Evolutionary conservation across 92 coral and sea anemone species (phyloP).

Genomic region (Epizoanthus scotinus): DNA sequence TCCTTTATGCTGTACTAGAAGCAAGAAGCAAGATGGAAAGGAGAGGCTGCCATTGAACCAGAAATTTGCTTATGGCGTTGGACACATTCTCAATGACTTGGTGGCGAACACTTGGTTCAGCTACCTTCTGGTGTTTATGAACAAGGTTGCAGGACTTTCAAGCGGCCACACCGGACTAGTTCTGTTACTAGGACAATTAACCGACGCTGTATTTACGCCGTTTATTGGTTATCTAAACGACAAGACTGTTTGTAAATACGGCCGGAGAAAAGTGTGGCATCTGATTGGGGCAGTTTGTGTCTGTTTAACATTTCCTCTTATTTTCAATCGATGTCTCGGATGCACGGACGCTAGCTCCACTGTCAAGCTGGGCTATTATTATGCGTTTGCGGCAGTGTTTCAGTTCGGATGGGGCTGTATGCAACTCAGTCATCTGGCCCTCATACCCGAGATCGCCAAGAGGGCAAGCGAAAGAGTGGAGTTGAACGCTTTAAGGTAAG

Average conservation of each 20-base stretch:
- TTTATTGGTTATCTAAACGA: conserved; percentile 79
- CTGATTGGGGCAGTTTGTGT: conserved; percentile 67
- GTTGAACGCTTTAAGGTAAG: conserved; percentile 82
- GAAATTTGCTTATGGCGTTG: conserved; percentile 75
- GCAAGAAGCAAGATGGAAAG: conserved; percentile 18
- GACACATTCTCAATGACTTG: conserved; percentile 85
- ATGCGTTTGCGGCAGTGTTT: conserved; percentile 76
- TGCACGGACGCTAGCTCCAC: conserved; percentile 51
- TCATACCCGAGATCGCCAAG: conserved; percentile 80
- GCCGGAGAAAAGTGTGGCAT: conserved; percentile 88
- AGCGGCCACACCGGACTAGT: conserved; percentile 84
- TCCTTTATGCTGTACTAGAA: conserved; percentile 17
- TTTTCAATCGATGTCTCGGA: conserved; percentile 69
- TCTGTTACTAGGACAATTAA: conserved; percentile 74
- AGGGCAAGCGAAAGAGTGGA: conserved; percentile 75
- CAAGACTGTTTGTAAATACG: conserved; percentile 85
- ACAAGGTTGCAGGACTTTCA: conserved; percentile 79
- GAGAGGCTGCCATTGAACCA: conserved; percentile 59
- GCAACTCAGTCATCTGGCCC: conserved; percentile 80
- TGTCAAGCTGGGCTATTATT: conserved; percentile 71
- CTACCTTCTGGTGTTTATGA: conserved; percentile 73
- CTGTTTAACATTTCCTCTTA: conserved; percentile 62
- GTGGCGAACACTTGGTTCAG: conserved; percentile 88
- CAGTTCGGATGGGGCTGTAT: conserved; percentile 95
- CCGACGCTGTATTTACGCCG: conserved; percentile 86